Conservation (phyloP, 2,113 vertebrate species). For the Myotis brandtii region DNA sequence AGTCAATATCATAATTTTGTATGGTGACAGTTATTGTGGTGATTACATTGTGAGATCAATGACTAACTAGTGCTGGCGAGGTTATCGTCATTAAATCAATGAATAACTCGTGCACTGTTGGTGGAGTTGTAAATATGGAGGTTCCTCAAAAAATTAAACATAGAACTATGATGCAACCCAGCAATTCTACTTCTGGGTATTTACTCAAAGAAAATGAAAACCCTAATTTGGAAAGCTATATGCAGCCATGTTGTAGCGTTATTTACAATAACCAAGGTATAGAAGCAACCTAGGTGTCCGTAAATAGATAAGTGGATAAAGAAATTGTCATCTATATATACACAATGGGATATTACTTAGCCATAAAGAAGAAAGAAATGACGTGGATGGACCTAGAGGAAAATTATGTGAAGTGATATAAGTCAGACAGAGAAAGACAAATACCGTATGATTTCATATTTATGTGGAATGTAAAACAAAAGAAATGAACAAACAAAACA, state of each 20-base stretch:
- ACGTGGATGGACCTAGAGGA: not conserved
- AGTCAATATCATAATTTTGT: not conserved
- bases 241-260: not conserved
- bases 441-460: not conserved
- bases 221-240: not conserved
- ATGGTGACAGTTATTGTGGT: not conserved
- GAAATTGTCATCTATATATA: not conserved
- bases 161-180: not conserved
- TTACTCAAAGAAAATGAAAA: not conserved
- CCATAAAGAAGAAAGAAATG: not conserved
- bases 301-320: not conserved
- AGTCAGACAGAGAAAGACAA: not conserved
- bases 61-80: too few relatives aligned
- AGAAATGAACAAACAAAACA: not conserved
- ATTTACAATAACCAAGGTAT: not conserved
- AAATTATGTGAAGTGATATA: not conserved
- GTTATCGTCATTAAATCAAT: too few relatives aligned
- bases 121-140: not conserved
- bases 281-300: not conserved
- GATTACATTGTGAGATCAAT: too few relatives aligned
- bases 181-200: not conserved
- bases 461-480: not conserved
- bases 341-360: not conserved
- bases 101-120: not conserved
- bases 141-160: not conserved